Evolutionary conservation across 2,797 vertebrate species (phyloP).

Genomic region (Podarcis siculus): DNA sequence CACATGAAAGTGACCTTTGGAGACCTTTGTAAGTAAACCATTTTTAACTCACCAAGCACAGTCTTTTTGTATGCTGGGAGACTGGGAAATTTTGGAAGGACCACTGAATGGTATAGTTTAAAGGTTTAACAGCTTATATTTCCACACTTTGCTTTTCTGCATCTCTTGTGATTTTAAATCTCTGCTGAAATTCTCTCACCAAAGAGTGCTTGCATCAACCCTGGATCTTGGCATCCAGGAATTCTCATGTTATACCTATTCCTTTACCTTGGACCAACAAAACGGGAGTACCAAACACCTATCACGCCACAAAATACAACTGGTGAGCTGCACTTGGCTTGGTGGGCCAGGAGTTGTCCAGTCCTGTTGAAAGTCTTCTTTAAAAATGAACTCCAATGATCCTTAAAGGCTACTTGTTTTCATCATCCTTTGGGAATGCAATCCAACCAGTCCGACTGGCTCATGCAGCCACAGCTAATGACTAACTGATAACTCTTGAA

Average conservation of each 20-base stretch:
- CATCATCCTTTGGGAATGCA: neutral
- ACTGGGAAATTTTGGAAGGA: no score
- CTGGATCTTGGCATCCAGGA: no score
- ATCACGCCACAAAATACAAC: neutral
- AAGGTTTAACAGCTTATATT: no score
- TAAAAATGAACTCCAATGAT: neutral
- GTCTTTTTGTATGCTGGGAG: no score
- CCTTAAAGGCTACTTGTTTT: neutral
- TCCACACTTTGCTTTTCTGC: no score
- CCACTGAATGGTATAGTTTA: no score
- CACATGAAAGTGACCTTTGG: no score
- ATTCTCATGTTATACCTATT: neutral
- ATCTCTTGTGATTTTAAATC: no score
- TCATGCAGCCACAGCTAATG: neutral
- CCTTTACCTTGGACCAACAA: neutral
- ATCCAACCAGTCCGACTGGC: neutral
- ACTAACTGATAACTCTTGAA: slow-evolving; percentile 24
- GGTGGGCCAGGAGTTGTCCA: neutral
- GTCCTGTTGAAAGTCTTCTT: neutral
- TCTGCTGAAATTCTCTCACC: no score
- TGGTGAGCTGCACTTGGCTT: neutral
- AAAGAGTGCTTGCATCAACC: no score
- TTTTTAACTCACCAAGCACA: no score
- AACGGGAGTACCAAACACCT: neutral
- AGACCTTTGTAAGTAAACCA: no score